Percentiles rank a stretch among this genome's conserved stretches.
Conservation (phyloP, 1,140 invertebrate genomes). For the Venustaconcha ellipsiformis region DNA sequence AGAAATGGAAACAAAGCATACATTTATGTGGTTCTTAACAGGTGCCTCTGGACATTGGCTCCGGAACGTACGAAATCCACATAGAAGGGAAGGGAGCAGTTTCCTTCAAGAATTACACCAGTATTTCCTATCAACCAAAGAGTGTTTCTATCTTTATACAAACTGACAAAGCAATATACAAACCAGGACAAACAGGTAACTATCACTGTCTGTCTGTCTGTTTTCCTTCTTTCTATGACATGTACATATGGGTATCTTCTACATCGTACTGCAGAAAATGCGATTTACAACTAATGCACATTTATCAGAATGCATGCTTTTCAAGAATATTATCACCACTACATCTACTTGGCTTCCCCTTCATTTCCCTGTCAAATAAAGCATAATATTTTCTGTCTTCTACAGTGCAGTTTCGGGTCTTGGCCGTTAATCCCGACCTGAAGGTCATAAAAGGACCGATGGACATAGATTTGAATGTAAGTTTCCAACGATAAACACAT, state of each 20-base stretch:
- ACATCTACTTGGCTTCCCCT: too few species aligned
- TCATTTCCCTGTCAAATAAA: background rate
- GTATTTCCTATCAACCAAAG: conserved; percentile 8
- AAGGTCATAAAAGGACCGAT: conserved; percentile 18
- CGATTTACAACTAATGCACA: too few species aligned
- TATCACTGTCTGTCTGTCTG: too few species aligned
- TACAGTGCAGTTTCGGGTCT: conserved; percentile 29
- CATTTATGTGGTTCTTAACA: background rate
- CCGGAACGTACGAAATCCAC: conserved; percentile 11
- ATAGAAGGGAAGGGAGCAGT: conserved; percentile 22
- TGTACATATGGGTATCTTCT: too few species aligned
- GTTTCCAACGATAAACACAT: background rate
- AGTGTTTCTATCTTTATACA: conserved; percentile 43
- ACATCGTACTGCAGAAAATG: too few species aligned
- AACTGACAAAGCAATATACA: conserved; percentile 48
- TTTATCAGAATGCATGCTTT: too few species aligned
- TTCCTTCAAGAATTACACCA: conserved; percentile 20
- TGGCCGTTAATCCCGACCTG: conserved; percentile 20
- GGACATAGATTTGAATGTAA: conserved; percentile 27
- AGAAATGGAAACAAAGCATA: too few species aligned
- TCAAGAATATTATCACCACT: too few species aligned
- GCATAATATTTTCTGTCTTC: background rate
- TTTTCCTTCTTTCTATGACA: too few species aligned
- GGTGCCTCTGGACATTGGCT: conserved; percentile 13
- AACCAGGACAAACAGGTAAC: conserved; percentile 44